Percentiles rank a stretch among this genome's conserved stretches.
phyloP scores from a whole-genome alignment of 2,113 vertebrate genomes.

The Tragelaphus scriptus region DNA sequence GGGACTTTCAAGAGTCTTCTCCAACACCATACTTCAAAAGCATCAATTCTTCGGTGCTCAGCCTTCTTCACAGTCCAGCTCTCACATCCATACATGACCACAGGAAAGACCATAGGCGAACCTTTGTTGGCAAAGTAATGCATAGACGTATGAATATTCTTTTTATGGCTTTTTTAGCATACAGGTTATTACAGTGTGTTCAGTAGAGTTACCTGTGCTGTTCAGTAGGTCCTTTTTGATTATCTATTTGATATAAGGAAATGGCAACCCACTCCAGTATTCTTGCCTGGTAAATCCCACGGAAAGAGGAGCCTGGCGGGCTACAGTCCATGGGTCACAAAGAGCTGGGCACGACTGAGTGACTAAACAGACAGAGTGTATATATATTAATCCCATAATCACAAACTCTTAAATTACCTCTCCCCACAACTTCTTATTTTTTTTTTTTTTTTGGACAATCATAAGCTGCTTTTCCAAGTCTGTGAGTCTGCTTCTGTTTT shows the following conservation, averaged over 20 bases:
- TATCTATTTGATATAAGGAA: background rate
- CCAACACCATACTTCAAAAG: no score
- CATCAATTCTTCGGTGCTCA: no score
- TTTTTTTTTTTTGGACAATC: background rate
- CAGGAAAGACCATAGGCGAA: no score
- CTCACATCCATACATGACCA: no score
- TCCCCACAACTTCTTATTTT: background rate
- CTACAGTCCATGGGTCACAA: background rate
- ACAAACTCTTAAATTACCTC: background rate
- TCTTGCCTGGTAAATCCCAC: background rate
- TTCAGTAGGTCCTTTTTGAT: background rate
- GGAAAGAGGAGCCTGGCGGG: background rate
- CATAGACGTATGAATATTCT: background rate
- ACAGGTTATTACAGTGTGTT: background rate
- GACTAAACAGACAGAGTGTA: background rate
- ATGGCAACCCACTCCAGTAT: background rate
- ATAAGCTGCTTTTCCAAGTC: background rate
- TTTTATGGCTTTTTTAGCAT: background rate
- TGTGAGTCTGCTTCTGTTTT: background rate
- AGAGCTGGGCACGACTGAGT: background rate
- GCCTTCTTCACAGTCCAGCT: no score
- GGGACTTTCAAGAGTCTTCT: no score
- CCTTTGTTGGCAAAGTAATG: background rate
- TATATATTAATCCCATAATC: background rate
- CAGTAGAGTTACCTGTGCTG: background rate